Base-by-base conservation (phyloP, 1,140 invertebrate genomes). In the Camponotus vicinus region DNA sequence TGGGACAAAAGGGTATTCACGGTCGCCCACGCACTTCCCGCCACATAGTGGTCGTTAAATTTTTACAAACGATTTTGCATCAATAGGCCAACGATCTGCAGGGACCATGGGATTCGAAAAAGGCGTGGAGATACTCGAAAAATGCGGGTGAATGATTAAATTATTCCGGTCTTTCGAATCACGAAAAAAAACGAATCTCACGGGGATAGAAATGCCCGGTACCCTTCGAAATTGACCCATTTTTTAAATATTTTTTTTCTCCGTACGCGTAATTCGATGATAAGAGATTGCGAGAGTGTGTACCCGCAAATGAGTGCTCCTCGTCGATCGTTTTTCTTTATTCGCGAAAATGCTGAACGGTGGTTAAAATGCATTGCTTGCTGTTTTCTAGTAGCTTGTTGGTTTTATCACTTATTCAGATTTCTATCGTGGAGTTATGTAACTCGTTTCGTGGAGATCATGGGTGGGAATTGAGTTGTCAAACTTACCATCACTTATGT, bases 21-120 rank as follows among this genome's bases (percentile, higher is more conserved):
- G 21, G 40, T 15, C 9, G 32, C 40, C 27, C n/a, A 83, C 79
- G 69, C 57, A 83, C 45, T 75, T 83, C 9, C 13, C 15, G n/a
- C 27, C 55, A 18, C 55, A 59, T 11, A 18, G 42, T 18, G 79
- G n/a, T 83, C 55, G 57, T 83, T 83, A 83, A 83, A 83, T 83
- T 83, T 83, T 69, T 75, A 75, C 69, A 83, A 83, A 63, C 79
- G 69, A 75, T 73, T 75, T 83, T 66, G 40, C 55, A 69, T 83
- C 69, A 83, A 73, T 61, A 61, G 69, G 61, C 69, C 40, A 61
- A 49, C 69, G 42, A 64, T n/a, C 21, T 27, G 79, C 67, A 55
- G 42, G 49, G 0, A 27, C 27, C 69, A 83, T 42, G 11, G 79
- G 9, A 83, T 83, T 83, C 27, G 55, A 42, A 83, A 83, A 83